Percentiles rank a stretch among this genome's conserved stretches.
These are phyloP conservation scores for Rousettus madagascariensis DNA, from an alignment of 2,797 vertebrate species.

Conservation along the genomic window DNA sequence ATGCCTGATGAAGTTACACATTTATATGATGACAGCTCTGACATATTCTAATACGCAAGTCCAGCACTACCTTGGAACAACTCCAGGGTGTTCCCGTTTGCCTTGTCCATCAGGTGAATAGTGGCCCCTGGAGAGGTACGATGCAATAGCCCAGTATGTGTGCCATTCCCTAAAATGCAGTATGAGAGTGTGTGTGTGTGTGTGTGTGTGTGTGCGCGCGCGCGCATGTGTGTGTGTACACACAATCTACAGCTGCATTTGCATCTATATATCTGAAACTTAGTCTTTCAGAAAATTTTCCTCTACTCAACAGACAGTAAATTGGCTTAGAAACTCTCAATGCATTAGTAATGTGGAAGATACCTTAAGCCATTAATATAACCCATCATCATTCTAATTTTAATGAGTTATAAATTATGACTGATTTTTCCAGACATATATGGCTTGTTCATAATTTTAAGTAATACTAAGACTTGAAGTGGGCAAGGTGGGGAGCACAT, in stretches of 20 bases:
- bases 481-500: too few species aligned
- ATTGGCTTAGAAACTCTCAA: neutral
- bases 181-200: neutral
- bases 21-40: neutral
- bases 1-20: neutral
- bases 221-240: neutral
- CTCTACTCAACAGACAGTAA: neutral
- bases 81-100: neutral
- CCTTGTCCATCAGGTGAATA: neutral
- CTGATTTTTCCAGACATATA: neutral
- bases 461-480: neutral
- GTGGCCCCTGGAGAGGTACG: neutral
- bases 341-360: neutral
- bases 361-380: neutral
- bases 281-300: neutral
- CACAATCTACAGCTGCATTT: neutral
- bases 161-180: neutral
- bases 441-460: neutral
- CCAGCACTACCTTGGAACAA: neutral
- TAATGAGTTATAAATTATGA: neutral
- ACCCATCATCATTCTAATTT: neutral
- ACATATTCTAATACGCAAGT: neutral
- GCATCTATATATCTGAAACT: neutral
- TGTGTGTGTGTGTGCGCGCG: neutral
- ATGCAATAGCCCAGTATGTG: too few species aligned